Base-by-base conservation (phyloP, 2,113 vertebrate species). In the Campylomormyrus tamandua region DNA sequence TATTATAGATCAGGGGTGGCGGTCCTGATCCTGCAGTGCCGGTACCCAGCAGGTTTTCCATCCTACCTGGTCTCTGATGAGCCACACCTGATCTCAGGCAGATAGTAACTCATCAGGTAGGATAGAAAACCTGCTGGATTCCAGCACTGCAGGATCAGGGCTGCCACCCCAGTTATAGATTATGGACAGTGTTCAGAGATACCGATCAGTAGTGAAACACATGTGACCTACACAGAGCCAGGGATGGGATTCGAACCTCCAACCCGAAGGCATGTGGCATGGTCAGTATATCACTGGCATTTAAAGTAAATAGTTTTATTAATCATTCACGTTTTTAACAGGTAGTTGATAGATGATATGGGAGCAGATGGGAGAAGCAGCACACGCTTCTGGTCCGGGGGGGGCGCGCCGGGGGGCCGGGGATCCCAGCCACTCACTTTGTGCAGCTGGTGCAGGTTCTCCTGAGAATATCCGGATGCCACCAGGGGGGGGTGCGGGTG, bases 361-460 rank as follows among this genome's bases (percentile, higher is more conserved):
- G 31, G 35, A 83, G 13, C 42, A 83, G 31, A 83, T 39, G 19
- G 19, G 27, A 83, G 39, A 83, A 17, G 31, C 39, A 19, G 56
- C 56, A 58, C 1, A n/a, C 0, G 56, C 8, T 58, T 24, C 56
- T 1, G 1, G 56, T 58, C 53, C 6, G 6, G 7, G 56, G 53
- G 53, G 50, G 50, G 50, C 13, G 9, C 1, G 0, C 48, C 10
- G 48, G 11, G 10, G 53, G 21, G 58, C 24, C 8, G 3, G 3
- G 62, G 62, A 2, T 66, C n/a, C 62, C 62, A 70, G 62, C 3
- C 19, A 31, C 93, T 96, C 94, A 99, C 98, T 97, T 98, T 99
- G 93, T 98, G 98, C 94, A 98, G 95, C 90, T 97, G 95, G 87
- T 98, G 98, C 94, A 98, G 95, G 94, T 92, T 97, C 88, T 99